Conservation (phyloP, 2,888 invertebrate genomes). For the Tetragonisca angustula region DNA sequence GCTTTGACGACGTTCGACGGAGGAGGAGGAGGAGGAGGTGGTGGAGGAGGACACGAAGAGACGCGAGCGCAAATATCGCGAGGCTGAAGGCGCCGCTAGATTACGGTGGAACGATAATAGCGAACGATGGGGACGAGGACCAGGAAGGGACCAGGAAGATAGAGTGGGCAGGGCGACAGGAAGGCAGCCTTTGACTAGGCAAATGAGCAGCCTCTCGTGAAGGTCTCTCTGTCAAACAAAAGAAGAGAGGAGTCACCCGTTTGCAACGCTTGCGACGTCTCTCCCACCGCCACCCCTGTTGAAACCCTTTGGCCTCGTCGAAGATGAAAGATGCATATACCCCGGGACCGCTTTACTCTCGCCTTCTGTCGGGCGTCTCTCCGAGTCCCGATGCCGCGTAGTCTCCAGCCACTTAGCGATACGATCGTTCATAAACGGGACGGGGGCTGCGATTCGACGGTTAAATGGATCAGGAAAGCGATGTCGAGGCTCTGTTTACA, state of each 20-base stretch:
- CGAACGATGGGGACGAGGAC: slow-evolving; percentile 26
- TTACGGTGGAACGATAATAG: slow-evolving; percentile 37
- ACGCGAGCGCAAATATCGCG: slow-evolving; percentile 28
- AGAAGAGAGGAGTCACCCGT: slow-evolving; percentile 61
- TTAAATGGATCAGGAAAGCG: slow-evolving; percentile 54
- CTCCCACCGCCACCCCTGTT: slow-evolving; percentile 32
- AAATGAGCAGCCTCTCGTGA: slow-evolving; percentile 68
- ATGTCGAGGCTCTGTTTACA: slow-evolving; percentile 25
- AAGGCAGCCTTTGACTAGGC: slow-evolving; percentile 71
- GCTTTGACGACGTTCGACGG: not conserved
- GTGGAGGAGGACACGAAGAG: slow-evolving; percentile 12
- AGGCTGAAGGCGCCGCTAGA: slow-evolving; percentile 9
- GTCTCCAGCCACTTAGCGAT: slow-evolving; percentile 53
- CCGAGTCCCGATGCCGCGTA: slow-evolving; percentile 43
- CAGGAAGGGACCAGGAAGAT: slow-evolving; percentile 20
- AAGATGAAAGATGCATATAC: slow-evolving; percentile 69
- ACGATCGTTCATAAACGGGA: slow-evolving; percentile 54
- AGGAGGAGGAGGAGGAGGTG: not conserved
- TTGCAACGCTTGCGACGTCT: slow-evolving; percentile 56
- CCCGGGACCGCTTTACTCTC: slow-evolving; percentile 37
- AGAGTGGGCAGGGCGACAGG: slow-evolving; percentile 25
- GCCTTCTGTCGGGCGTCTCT: slow-evolving; percentile 18
- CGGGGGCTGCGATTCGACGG: slow-evolving; percentile 31
- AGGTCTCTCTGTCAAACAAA: slow-evolving; percentile 60
- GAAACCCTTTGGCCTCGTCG: slow-evolving; percentile 48